Percentiles rank a stretch among this genome's conserved stretches.
Conservation (phyloP, 2,113 vertebrate genomes). For the Pavo muticus region DNA sequence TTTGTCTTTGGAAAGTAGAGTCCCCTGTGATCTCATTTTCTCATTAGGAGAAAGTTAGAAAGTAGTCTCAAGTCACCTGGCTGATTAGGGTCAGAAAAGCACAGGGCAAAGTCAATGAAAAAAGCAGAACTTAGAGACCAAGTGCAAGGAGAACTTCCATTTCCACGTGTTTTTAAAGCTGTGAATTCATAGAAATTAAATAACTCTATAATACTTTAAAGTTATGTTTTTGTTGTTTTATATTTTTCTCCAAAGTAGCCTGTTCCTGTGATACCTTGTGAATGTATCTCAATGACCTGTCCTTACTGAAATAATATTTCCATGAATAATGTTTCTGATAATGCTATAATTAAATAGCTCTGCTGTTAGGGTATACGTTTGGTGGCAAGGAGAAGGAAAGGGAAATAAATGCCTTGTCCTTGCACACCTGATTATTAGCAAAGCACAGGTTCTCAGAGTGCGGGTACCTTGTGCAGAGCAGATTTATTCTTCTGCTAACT, state of each 20-base stretch:
- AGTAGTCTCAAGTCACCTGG: not conserved
- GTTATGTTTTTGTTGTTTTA: not conserved
- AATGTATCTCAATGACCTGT: not conserved
- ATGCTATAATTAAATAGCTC: not conserved
- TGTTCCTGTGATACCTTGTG: not conserved
- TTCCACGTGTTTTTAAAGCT: not conserved
- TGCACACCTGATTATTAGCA: not conserved
- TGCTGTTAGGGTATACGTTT: not conserved
- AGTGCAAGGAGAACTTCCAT: not conserved
- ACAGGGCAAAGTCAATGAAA: not conserved
- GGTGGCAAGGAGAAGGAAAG: not conserved
- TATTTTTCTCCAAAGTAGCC: not conserved
- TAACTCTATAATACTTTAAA: not conserved
- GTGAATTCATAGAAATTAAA: not conserved
- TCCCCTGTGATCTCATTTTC: constrained; percentile 18
- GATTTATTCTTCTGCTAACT: not conserved
- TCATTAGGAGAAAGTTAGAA: not conserved
- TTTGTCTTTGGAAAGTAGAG: constrained; percentile 30
- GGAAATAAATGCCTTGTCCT: not conserved
- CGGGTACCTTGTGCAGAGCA: not conserved
- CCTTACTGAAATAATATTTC: not conserved
- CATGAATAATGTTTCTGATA: not conserved
- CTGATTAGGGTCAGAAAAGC: not conserved
- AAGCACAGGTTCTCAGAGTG: not conserved
- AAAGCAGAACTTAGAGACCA: not conserved